Conservation (phyloP, 2,113 vertebrate genomes). For the Actenoides hombroni region DNA sequence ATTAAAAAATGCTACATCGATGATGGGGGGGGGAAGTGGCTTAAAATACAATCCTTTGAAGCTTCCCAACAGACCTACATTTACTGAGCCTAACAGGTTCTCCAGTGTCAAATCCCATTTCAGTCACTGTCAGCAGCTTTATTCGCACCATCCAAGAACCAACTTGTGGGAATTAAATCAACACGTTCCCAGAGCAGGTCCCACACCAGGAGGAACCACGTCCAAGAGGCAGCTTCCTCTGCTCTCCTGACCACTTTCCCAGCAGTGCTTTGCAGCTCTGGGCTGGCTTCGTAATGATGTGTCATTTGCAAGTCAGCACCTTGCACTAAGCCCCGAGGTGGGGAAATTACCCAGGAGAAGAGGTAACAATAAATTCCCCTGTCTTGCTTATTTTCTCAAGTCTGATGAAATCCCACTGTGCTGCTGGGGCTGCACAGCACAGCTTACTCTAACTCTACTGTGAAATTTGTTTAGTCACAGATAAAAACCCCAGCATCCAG, state of each 20-base stretch:
- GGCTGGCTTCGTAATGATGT: constrained; percentile 44
- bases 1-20: constrained; percentile 28
- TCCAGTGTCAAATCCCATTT: constrained; percentile 44
- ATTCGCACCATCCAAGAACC: constrained; percentile 32
- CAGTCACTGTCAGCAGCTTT: constrained; percentile 62
- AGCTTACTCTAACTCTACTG: background rate
- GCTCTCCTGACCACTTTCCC: constrained; percentile 16
- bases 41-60: constrained; percentile 48
- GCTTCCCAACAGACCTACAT: constrained; percentile 46
- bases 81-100: constrained; percentile 43
- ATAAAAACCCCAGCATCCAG: constrained; percentile 3
- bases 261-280: constrained; percentile 51
- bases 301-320: constrained; percentile 68
- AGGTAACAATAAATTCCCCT: constrained; percentile 34
- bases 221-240: constrained; percentile 30
- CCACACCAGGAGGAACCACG: constrained; percentile 1
- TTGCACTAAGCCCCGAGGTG: constrained; percentile 53
- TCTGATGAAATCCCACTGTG: constrained; percentile 41
- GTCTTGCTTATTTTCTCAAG: constrained; percentile 42
- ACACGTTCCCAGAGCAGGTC: constrained; percentile 20
- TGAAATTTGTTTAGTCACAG: constrained; percentile 50
- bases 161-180: constrained; percentile 59
- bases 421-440: constrained; percentile 14
- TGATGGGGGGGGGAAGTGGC: constrained; percentile 9
- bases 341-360: constrained; percentile 52